Evolutionary conservation across 2,888 invertebrate species (phyloP), one percentile per base, ranked within the genome.

Genomic region (Ennomos fuscantarius): DNA sequence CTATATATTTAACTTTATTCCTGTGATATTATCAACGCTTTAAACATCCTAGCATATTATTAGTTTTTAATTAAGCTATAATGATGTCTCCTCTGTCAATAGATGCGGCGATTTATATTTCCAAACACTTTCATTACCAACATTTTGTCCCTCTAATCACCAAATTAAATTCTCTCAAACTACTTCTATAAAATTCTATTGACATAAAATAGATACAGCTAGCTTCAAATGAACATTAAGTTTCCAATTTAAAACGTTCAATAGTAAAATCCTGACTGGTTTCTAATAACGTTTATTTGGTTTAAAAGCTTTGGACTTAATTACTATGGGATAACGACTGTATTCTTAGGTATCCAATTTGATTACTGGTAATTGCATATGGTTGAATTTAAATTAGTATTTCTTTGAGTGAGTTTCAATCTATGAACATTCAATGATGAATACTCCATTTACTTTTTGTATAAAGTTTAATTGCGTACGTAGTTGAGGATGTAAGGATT

Each of bases 271-370:
- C 72, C 74, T 70, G 70, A 82, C 85, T 77, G 80, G 82, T 82
- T 82, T 74, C 72, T 72, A 78, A 77, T 80, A 78, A 81, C 77
- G 79, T 74, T 78, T 70, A 79, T 77, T 65, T 62, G 73, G 73
- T 78, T 76, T 83, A 81, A 85, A 79, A 78, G 84, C 81, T 76
- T 49, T 70, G 63, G 74, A 73, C 71, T 83, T 84, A 82, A 86
- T 85, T 84, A 81, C 74, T 68, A 81, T 76, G 74, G 72, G 72
- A 75, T 69, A 78, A 74, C 65, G 72, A 70, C 70, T 72, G 68
- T 74, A 72, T 75, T 73, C 69, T 71, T 53, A 59, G 72, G 65
- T 62, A 62, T 63, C 63, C 46, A 60, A 48, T 67, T 68, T 69
- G 62, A 70, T 71, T 68, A 59, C 61, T 42, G 52, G 54, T 64